Base-by-base conservation (phyloP, 1,140 invertebrate species). In the Ganaspis sp. region DNA sequence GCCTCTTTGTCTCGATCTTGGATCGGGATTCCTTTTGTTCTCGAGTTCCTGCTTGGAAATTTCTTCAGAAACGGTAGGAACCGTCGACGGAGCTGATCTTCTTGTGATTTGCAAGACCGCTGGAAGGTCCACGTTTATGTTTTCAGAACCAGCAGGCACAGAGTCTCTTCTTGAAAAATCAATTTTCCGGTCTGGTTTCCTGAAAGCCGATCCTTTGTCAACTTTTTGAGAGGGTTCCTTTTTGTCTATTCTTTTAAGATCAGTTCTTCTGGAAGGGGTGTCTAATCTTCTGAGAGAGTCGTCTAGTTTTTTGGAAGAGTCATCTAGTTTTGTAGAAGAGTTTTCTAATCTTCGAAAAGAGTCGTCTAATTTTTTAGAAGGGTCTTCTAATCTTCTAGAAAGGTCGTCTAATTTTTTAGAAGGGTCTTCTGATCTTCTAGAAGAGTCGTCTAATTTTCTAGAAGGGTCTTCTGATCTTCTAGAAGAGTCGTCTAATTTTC, bases 361-460 rank as follows among this genome's bases (percentile, higher is more conserved):
- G 6, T 34, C 29, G 15, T 79, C 77, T 0, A 49, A 34, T 9
- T 8, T 73, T 37, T 38, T 76, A 11, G n/a, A 34, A 34, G 11
- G 4, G 9, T n/a, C 69, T 6, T n/a, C 42, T 12, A 75, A 73
- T 37, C 79, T 81, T 53, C 73, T 54, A 15, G 71, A 34, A 72
- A 15, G 21, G 70, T 70, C 45, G 26, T 83, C 34, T 29, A n/a
- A 80, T 78, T 74, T 85, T 17, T 71, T 69, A n/a, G n/a, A n/a
- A n/a, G n/a, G n/a, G n/a, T n/a, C 29, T 17, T 79, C 77, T 0
- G 38, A 34, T 9, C 9, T 73, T 37, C 40, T 76, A 11, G n/a
- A 34, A 34, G 11, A 4, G 9, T n/a, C 69, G 9, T n/a, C 42
- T 12, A 75, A 73, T 37, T 80, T 81, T 53, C 73, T 54, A 15